Evolutionary conservation across 1,140 invertebrate species (phyloP), one percentile per base, ranked within the genome.

Genomic region (Macrostomum lignano): DNA sequence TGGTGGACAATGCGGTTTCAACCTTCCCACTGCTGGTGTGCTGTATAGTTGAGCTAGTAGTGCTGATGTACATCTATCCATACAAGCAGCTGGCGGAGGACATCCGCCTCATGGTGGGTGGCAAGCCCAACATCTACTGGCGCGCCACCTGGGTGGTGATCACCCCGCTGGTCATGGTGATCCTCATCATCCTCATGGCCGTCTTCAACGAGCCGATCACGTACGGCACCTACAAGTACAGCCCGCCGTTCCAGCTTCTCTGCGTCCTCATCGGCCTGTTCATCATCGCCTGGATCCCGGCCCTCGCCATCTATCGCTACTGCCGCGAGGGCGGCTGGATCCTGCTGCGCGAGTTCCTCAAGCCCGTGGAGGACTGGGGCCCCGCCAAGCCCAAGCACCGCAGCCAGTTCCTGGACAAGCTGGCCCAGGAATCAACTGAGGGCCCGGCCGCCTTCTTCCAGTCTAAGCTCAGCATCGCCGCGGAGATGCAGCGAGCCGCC

Each of bases 61-160:
- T 32, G 5, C n/a, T n/a, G n/a, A n/a, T n/a, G n/a, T n/a, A n/a
- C n/a, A n/a, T n/a, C n/a, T n/a, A n/a, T n/a, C n/a, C n/a, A n/a
- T n/a, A n/a, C n/a, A n/a, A n/a, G 20, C 32, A 72, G 39, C 49
- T 81, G 32, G 67, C 71, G 7, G 65, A 64, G 41, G 77, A 81
- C 47, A 67, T 81, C 9, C 67, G 72, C 46, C 70, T 76, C 48
- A 81, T 82, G 74, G 75, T 74, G 4, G 74, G 73, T 37, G 60
- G 63, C 17, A 57, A 65, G 28, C 74, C 69, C 53, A 61, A 47
- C 40, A 26, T 32, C 28, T 26, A 26, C 31, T 39, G 11, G 22
- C 25, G 34, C 17, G n/a, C 21, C n/a, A 30, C 9, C 20, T 33
- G 22, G 26, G 25, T 19, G 7, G n/a, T 36, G 21, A 25, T 30